These are phyloP conservation scores for Etheostoma nigrum DNA, from an alignment of 2,797 vertebrate species.

Conservation along the genomic window DNA sequence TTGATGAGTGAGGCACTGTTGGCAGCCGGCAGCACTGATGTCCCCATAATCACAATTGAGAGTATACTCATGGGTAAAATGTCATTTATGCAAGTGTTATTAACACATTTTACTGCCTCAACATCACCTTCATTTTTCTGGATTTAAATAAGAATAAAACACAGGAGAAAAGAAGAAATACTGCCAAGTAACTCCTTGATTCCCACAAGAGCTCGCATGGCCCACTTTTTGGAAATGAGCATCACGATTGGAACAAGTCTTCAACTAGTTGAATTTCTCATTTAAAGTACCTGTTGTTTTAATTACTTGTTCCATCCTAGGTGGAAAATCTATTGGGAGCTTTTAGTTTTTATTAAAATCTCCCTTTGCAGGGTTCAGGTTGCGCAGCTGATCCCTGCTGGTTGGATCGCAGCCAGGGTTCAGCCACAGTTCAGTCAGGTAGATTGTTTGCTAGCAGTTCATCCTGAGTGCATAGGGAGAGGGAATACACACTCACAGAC, in stretches of 20 bases:
- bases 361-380: constrained; percentile 42
- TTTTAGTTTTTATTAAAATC: constrained; percentile 65
- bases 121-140: neutral
- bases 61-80: constrained; percentile 17
- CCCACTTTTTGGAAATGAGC: constrained; percentile 25
- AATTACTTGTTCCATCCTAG: constrained; percentile 22
- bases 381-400: constrained; percentile 53
- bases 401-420: constrained; percentile 69
- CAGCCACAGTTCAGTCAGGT: constrained; percentile 73
- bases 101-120: constrained; percentile 24
- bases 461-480: constrained; percentile 59
- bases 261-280: constrained; percentile 28
- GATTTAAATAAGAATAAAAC: constrained; percentile 32
- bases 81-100: constrained; percentile 11
- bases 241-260: constrained; percentile 20
- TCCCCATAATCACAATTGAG: constrained; percentile 25
- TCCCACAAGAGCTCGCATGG: constrained; percentile 19
- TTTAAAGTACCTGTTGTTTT: constrained; percentile 31
- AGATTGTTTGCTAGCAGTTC: constrained; percentile 67
- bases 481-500: constrained; percentile 62
- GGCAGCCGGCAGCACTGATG: constrained; percentile 11
- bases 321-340: constrained; percentile 16
- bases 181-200: constrained; percentile 31
- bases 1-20: constrained; percentile 21
- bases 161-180: constrained; percentile 26